Evolutionary conservation across 2,888 invertebrate genomes (phyloP).

Genomic region (Perdita meconis): DNA sequence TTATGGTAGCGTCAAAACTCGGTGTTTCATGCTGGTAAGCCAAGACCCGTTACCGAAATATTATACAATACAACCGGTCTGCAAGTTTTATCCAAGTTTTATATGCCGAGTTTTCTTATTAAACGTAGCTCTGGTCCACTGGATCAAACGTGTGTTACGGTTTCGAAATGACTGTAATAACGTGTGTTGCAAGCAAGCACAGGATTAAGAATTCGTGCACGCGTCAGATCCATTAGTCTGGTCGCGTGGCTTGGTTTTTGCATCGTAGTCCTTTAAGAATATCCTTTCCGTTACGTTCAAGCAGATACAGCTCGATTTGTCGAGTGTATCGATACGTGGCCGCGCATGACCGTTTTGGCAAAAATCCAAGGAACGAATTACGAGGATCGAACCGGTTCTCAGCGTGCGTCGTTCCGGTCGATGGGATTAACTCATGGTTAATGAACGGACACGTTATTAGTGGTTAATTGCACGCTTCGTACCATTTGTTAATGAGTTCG

Average conservation of each 20-base stretch:
- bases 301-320: constrained; percentile 29
- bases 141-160: background rate
- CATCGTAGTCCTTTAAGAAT: constrained; percentile 4
- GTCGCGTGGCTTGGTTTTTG: constrained; percentile 20
- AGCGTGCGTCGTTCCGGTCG: constrained; percentile 70
- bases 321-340: constrained; percentile 8
- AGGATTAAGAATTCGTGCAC: constrained; percentile 32
- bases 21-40: background rate
- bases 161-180: constrained; percentile 23
- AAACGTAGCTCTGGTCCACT: background rate
- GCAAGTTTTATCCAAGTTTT: constrained; percentile 3
- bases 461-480: constrained; percentile 70
- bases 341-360: constrained; percentile 62
- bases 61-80: constrained; percentile 6
- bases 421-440: constrained; percentile 63
- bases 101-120: background rate
- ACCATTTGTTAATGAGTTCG: constrained; percentile 31
- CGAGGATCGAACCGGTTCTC: constrained; percentile 75
- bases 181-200: background rate
- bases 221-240: constrained; percentile 18
- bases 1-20: background rate
- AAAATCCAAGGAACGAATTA: constrained; percentile 63
- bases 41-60: background rate
- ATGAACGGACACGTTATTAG: constrained; percentile 70
- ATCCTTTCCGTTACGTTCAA: constrained; percentile 20